Base-by-base conservation (phyloP, 2,888 invertebrate species). In the Drosophila melanosoma region DNA sequence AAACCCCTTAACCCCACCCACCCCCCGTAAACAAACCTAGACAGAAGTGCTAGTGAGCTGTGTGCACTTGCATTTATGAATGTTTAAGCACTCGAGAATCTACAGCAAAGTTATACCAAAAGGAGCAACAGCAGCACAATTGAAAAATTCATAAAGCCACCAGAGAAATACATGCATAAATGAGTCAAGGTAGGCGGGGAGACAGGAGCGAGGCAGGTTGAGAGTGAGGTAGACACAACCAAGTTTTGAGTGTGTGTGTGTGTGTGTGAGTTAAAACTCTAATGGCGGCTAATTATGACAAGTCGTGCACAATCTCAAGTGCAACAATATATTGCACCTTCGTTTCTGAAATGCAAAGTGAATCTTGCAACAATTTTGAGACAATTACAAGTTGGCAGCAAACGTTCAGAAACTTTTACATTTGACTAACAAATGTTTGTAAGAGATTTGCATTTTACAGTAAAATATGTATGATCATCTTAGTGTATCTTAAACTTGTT, bases 11-110 rank as follows among this genome's bases (percentile, higher is more conserved):
- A 17, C 15, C 10, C 3, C 12, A 5, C 23, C 26, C 15, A 6
- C 3, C 12, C 12, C 11, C 17, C 23, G 8, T 15, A 7, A 15
- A 15, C 15, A 45, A 15, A 2, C 17, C 29, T 11, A 38, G 40
- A 42, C 57, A 56, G 64, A 65, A 72, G 64, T 80, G 78, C 70
- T 54, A 82, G 72, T 82, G 83, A 82, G 82, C 81, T 79, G 75
- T 85, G 70, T 75, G 85, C 87, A 74, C 79, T 85, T 85, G 85
- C 86, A 85, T 87, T 86, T 88, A 86, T 86, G 83, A 86, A 88
- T 86, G 84, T 83, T 87, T 86, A 83, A 86, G 82, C 76, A 83
- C 80, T 87, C 68, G 66, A 77, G 74, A 70, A 57, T 57, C 56
- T 79, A 57, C 79, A 52, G 59, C 71, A 76, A 76, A 76, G 53